A percentile compares a stretch with the other conserved stretches of the same genome.
Conservation (phyloP, 1,140 invertebrate genomes). For the Heliconius hermathena region DNA sequence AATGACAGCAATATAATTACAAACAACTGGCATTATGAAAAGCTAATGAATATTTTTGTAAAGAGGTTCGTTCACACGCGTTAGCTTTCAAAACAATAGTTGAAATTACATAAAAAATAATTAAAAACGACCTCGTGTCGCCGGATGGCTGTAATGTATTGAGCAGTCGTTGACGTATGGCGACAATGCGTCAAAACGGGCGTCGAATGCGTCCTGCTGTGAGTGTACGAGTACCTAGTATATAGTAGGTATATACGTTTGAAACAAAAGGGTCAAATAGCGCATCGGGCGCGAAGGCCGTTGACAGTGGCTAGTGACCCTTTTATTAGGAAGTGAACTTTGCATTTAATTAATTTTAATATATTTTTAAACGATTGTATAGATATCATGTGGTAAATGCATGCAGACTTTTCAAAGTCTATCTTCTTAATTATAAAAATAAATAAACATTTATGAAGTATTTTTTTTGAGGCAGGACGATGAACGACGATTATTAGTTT, state of each 20-base stretch:
- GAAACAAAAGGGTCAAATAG: slow-evolving; percentile 72
- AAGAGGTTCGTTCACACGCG: slow-evolving; percentile 55
- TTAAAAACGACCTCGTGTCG: slow-evolving; percentile 65
- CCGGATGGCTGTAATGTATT: slow-evolving; percentile 60
- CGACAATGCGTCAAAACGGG: slow-evolving; percentile 31
- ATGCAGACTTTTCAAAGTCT: too few species aligned
- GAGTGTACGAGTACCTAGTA: neutral
- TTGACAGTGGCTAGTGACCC: slow-evolving; percentile 57
- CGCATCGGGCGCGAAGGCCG: slow-evolving; percentile 73
- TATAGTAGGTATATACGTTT: slow-evolving; percentile 16
- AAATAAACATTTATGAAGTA: too few species aligned
- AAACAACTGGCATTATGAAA: slow-evolving; percentile 40
- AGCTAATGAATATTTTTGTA: slow-evolving; percentile 36
- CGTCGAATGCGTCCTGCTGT: slow-evolving; percentile 39
- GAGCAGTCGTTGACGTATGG: slow-evolving; percentile 61
- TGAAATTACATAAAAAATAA: slow-evolving; percentile 68
- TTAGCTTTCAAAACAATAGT: slow-evolving; percentile 58
- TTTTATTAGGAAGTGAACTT: slow-evolving; percentile 70
- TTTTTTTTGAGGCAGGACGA: too few species aligned
- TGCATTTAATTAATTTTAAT: slow-evolving; percentile 30
- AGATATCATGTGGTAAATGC: too few species aligned
- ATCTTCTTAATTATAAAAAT: too few species aligned
- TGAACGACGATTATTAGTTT: too few species aligned
- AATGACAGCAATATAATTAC: slow-evolving; percentile 41
- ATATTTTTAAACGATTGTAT: neutral